These are phyloP conservation scores for Agrotis puta DNA, from an alignment of 2,888 invertebrate genomes.

Conservation along the genomic window DNA sequence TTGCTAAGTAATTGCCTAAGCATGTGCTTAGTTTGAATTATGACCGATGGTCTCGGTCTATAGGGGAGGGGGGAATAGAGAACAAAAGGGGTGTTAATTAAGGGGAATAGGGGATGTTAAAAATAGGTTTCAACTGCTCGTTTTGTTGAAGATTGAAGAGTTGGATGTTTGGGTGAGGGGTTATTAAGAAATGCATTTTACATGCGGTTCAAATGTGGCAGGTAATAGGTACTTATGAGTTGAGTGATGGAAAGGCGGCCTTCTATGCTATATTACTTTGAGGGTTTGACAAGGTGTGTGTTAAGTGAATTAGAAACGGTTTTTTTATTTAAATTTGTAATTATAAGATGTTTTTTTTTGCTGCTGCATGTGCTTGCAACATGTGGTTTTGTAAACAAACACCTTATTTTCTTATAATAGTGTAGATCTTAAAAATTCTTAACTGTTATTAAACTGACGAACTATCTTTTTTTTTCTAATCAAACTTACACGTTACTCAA, in stretches of 20 bases:
- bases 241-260: constrained; percentile 17
- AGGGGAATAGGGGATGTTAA: background rate
- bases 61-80: constrained; percentile 3
- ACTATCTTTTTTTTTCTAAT: too few relatives aligned
- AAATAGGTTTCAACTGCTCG: constrained; percentile 44
- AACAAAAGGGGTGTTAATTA: constrained; percentile 27
- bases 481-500: too few relatives aligned
- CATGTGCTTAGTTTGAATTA: constrained; percentile 53
- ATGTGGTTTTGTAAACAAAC: too few relatives aligned
- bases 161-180: constrained; percentile 9
- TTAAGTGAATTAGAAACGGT: too few relatives aligned
- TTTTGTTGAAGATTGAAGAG: constrained; percentile 48
- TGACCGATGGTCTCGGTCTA: constrained; percentile 47
- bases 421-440: too few relatives aligned
- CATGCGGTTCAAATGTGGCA: background rate
- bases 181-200: constrained; percentile 30
- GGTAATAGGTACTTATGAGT: constrained; percentile 1
- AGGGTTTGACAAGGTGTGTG: background rate
- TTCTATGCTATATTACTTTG: background rate
- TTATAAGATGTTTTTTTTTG: too few relatives aligned
- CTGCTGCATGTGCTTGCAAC: too few relatives aligned
- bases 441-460: too few relatives aligned
- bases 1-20: constrained; percentile 57
- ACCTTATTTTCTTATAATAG: too few relatives aligned
- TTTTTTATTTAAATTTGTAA: too few relatives aligned